Evolutionary conservation across 1,140 invertebrate genomes (phyloP).

Genomic region (Diabrotica undecimpunctata): DNA sequence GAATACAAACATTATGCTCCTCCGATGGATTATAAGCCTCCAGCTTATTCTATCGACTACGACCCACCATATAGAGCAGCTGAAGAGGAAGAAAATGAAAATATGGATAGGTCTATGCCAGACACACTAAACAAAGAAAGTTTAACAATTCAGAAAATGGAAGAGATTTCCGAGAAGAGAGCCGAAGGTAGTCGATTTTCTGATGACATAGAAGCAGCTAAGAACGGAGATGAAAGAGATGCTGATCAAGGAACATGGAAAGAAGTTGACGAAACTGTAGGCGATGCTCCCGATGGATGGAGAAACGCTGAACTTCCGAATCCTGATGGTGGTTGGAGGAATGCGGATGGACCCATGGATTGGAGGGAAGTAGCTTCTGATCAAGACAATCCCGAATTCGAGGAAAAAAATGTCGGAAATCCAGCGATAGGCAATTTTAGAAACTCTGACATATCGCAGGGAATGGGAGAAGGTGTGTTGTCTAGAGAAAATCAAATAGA

Average conservation of each 20-base stretch:
- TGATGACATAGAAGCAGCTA: neutral
- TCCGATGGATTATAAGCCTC: slow-evolving; percentile 21
- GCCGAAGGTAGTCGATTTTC: slow-evolving; percentile 15
- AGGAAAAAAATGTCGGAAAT: no score
- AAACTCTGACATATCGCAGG: no score
- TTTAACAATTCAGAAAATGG: slow-evolving; percentile 34
- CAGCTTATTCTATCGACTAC: slow-evolving; percentile 22
- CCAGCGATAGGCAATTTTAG: no score
- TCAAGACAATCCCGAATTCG: no score
- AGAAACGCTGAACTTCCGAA: no score
- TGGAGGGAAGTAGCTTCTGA: no score
- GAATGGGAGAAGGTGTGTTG: no score
- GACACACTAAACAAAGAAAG: slow-evolving; percentile 31
- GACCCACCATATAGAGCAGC: slow-evolving; percentile 23
- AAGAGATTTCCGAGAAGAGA: slow-evolving; percentile 29
- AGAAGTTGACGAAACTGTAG: neutral
- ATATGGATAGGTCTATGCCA: slow-evolving; percentile 8
- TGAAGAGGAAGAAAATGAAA: slow-evolving; percentile 23
- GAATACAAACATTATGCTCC: slow-evolving; percentile 18
- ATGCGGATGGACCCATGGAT: no score
- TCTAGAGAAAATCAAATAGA: no score
- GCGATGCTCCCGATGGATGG: neutral
- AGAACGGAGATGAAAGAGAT: slow-evolving; percentile 6
- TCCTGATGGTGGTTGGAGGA: no score
- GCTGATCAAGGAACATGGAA: neutral